phyloP scores from a whole-genome alignment of 1,140 invertebrate species.

The Ladona fulva region DNA sequence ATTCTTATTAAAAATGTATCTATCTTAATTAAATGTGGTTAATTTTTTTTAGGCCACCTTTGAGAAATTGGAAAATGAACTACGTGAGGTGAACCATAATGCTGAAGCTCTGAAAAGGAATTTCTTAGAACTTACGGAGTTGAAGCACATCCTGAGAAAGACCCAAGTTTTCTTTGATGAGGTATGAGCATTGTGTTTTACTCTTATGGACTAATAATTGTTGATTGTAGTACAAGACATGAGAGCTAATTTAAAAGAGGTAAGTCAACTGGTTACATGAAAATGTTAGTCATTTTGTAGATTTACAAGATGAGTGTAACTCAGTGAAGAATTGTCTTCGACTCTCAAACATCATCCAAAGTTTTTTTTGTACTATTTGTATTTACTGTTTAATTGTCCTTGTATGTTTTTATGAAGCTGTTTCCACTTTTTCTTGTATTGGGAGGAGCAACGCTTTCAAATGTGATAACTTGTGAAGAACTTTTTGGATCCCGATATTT shows the following conservation, averaged over 20 bases:
- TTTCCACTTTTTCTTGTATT: too few species aligned
- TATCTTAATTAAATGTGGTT: constrained; percentile 64
- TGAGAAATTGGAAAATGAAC: constrained; percentile 90
- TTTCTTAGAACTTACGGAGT: constrained; percentile 89
- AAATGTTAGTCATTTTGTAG: background rate
- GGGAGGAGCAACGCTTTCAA: too few species aligned
- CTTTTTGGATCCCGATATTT: background rate
- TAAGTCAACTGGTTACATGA: background rate
- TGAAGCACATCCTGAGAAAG: constrained; percentile 92
- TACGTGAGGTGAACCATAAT: constrained; percentile 96
- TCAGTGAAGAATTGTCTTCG: too few species aligned
- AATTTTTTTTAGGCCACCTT: constrained; percentile 68
- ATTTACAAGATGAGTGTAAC: too few species aligned
- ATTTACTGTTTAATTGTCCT: too few species aligned
- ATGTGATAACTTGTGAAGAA: background rate
- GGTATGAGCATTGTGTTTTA: constrained; percentile 50
- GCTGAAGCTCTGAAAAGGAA: constrained; percentile 94
- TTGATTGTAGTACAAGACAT: background rate
- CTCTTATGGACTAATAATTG: background rate
- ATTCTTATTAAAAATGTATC: too few species aligned
- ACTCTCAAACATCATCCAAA: too few species aligned
- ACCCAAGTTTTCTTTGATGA: constrained; percentile 97
- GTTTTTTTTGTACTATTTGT: too few species aligned
- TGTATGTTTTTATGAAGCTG: too few species aligned
- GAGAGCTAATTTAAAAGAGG: background rate